A percentile compares a stretch with the other conserved stretches of the same genome.
phyloP scores from a whole-genome alignment of 1,140 invertebrate species.

The Goniozus legneri region DNA sequence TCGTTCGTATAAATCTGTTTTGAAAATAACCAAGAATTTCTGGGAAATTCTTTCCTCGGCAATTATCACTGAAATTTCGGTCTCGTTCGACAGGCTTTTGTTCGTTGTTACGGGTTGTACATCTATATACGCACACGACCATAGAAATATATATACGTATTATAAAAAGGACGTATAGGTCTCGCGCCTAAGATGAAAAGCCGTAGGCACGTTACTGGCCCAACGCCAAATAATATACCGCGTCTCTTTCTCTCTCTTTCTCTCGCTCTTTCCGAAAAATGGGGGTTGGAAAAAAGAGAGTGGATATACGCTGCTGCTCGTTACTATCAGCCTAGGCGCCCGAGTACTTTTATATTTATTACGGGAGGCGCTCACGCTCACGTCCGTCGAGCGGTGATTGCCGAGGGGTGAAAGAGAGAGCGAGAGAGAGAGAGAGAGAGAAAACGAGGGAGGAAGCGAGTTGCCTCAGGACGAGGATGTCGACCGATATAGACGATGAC shows the following conservation, averaged over 20 bases:
- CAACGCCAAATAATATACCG: slow-evolving; percentile 50
- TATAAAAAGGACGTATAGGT: too few species aligned
- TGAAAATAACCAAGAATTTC: too few species aligned
- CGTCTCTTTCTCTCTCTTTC: slow-evolving; percentile 11
- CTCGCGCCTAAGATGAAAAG: slow-evolving; percentile 42
- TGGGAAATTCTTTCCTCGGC: too few species aligned
- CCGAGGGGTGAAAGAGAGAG: neutral
- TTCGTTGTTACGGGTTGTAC: too few species aligned
- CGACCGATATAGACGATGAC: too few species aligned
- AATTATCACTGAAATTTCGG: too few species aligned
- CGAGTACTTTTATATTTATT: slow-evolving; percentile 44
- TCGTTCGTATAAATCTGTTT: too few species aligned
- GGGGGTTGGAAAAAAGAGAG: too few species aligned
- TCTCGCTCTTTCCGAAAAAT: slow-evolving; percentile 4
- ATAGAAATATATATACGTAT: neutral
- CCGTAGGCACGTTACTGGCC: slow-evolving; percentile 40
- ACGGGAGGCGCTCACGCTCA: slow-evolving; percentile 10
- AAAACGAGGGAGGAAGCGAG: slow-evolving; percentile 4
- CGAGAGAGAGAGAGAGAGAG: slow-evolving; percentile 4
- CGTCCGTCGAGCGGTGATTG: neutral
- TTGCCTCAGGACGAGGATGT: neutral
- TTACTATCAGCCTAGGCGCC: slow-evolving; percentile 3
- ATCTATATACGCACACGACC: neutral
- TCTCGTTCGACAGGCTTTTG: too few species aligned
- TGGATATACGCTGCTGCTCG: slow-evolving; percentile 29